These are phyloP conservation scores for Cistogaster globosa DNA, from an alignment of 2,888 invertebrate genomes.

Conservation along the genomic window DNA sequence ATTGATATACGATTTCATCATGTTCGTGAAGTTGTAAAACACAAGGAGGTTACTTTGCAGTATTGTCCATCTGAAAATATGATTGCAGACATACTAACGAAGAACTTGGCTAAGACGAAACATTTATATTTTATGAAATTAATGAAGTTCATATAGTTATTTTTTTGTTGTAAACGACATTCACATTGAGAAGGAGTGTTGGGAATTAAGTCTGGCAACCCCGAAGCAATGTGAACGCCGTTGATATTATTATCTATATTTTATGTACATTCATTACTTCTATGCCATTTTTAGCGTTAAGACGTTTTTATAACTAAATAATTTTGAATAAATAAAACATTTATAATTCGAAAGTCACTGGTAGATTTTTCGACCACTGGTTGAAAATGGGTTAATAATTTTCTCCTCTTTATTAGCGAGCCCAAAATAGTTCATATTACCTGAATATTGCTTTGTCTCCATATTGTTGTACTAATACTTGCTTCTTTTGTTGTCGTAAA, in stretches of 20 bases:
- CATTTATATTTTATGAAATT: constrained; percentile 26
- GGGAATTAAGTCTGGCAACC: constrained; percentile 2
- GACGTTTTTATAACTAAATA: not conserved
- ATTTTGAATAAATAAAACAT: not conserved
- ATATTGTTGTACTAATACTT: no score
- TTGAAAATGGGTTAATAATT: no score
- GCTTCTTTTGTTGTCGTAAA: no score
- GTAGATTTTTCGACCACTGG: no score
- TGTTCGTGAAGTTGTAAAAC: constrained; percentile 12
- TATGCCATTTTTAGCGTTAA: not conserved
- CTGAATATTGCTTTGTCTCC: no score
- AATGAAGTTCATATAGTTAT: constrained; percentile 7
- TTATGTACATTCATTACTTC: not conserved
- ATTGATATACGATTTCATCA: no score
- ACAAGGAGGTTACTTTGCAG: not conserved
- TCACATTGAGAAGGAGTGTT: no score
- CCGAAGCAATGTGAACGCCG: constrained; percentile 5
- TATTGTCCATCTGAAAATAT: constrained; percentile 14
- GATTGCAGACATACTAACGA: constrained; percentile 32
- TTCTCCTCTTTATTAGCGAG: no score
- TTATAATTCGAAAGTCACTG: no score
- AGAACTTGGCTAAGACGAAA: constrained; percentile 17
- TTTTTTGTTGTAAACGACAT: constrained; percentile 5
- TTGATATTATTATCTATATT: not conserved
- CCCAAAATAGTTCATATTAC: no score